phyloP scores from a whole-genome alignment of 2,888 invertebrate genomes.

The Meliscaeva auricollis region DNA sequence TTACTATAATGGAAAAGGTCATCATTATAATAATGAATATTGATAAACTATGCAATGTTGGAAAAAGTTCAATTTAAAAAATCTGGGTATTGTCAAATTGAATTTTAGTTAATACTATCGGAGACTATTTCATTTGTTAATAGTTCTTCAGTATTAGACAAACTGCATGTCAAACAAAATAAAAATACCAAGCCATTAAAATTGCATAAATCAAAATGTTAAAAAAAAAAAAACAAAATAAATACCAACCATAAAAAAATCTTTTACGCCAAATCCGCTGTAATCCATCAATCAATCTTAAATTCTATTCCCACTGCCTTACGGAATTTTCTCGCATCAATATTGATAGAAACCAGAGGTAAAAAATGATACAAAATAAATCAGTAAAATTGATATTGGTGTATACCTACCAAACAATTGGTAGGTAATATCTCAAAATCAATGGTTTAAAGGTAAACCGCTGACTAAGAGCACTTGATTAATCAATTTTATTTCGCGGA shows the following conservation, averaged over 20 bases:
- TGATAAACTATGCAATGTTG: too few species aligned
- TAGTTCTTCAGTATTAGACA: background rate
- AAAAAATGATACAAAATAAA: constrained; percentile 48
- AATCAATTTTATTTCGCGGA: constrained; percentile 64
- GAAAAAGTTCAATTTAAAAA: too few species aligned
- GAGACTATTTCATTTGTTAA: too few species aligned
- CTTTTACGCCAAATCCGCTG: background rate
- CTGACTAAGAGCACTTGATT: constrained; percentile 76
- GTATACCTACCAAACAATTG: constrained; percentile 49
- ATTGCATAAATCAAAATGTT: constrained; percentile 63
- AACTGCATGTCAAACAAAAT: background rate
- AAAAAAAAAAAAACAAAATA: constrained; percentile 29
- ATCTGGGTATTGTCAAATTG: too few species aligned
- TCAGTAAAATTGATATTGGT: constrained; percentile 55
- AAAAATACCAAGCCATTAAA: constrained; percentile 41
- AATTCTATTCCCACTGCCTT: constrained; percentile 5
- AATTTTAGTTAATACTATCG: too few species aligned
- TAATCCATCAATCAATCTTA: constrained; percentile 69
- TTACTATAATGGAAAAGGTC: too few species aligned
- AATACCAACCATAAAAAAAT: constrained; percentile 35
- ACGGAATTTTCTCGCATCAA: constrained; percentile 30
- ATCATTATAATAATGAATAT: too few species aligned
- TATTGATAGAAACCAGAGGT: constrained; percentile 48
- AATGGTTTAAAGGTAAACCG: constrained; percentile 74
- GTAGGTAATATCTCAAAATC: constrained; percentile 69